phyloP scores from a whole-genome alignment of 2,888 invertebrate genomes.

The Cremastinae sp. region DNA sequence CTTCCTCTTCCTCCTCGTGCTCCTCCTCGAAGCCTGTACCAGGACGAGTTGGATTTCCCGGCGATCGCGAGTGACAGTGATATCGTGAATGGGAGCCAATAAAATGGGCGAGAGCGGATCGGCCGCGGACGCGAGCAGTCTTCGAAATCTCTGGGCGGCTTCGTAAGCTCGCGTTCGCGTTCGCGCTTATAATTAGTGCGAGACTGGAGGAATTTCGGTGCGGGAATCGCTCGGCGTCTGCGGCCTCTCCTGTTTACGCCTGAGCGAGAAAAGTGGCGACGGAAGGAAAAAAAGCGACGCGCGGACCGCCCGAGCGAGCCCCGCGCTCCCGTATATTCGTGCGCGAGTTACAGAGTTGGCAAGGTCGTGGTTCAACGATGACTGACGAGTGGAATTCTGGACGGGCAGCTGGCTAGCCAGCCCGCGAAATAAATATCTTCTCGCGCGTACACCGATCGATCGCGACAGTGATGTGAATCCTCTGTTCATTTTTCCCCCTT shows the following conservation, averaged over 20 bases:
- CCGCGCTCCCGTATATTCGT: constrained; percentile 36
- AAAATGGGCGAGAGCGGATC: too few relatives aligned
- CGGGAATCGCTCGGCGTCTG: too few relatives aligned
- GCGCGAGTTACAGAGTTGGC: constrained; percentile 53
- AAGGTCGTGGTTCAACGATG: constrained; percentile 63
- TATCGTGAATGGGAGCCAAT: constrained; percentile 7
- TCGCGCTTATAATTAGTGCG: too few relatives aligned
- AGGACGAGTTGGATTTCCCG: too few relatives aligned
- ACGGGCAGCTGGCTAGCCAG: constrained; percentile 54
- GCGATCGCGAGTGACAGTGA: constrained; percentile 24
- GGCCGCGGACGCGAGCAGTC: too few relatives aligned
- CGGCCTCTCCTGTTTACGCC: too few relatives aligned
- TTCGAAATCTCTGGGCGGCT: too few relatives aligned
- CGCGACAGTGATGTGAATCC: constrained; percentile 40
- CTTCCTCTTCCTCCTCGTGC: too few relatives aligned
- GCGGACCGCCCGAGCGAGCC: constrained; percentile 42
- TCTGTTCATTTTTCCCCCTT: neutral
- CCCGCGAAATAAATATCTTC: constrained; percentile 41
- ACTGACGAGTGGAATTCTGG: constrained; percentile 60
- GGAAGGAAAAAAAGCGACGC: constrained; percentile 18
- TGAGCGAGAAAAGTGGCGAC: constrained; percentile 23
- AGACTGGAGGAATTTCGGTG: too few relatives aligned
- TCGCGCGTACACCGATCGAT: constrained; percentile 24
- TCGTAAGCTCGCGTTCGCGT: too few relatives aligned
- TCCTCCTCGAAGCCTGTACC: too few relatives aligned